Evolutionary conservation across 2,888 invertebrate genomes (phyloP).

Genomic region (Xestia rhomboidea): DNA sequence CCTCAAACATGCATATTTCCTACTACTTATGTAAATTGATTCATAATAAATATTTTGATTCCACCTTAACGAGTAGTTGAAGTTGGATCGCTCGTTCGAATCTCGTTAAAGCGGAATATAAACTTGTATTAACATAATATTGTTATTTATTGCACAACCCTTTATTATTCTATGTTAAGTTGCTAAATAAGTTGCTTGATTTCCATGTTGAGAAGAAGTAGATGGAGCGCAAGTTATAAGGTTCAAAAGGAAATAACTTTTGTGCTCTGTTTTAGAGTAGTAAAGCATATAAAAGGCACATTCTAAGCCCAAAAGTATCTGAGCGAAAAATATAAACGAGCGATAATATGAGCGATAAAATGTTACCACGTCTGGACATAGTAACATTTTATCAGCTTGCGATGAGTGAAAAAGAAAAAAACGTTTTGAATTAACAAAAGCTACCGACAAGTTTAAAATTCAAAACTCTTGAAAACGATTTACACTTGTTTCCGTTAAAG

Average conservation of each 20-base stretch:
- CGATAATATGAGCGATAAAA: no score
- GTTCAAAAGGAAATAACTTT: not conserved
- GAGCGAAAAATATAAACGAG: no score
- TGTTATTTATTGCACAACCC: slow-evolving; percentile 83
- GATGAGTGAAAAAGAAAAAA: not conserved
- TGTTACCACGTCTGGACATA: no score
- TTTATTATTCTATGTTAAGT: slow-evolving; percentile 75
- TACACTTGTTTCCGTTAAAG: not conserved
- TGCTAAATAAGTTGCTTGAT: slow-evolving; percentile 67
- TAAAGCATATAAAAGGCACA: not conserved
- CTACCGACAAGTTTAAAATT: not conserved
- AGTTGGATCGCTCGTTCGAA: slow-evolving; percentile 80
- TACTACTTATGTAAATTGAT: slow-evolving; percentile 88
- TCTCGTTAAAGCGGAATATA: slow-evolving; percentile 85
- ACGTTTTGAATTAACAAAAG: not conserved
- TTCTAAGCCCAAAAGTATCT: no score
- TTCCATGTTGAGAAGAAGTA: slow-evolving; percentile 52
- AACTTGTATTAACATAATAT: slow-evolving; percentile 85
- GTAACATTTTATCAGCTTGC: not conserved
- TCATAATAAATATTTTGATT: slow-evolving; percentile 89
- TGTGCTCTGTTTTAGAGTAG: no score
- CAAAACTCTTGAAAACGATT: not conserved
- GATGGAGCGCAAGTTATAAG: slow-evolving; percentile 30
- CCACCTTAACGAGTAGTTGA: slow-evolving; percentile 86
- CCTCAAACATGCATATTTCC: slow-evolving; percentile 81